Evolutionary conservation across 2,113 vertebrate genomes (phyloP).

Genomic region (Mugil cephalus): DNA sequence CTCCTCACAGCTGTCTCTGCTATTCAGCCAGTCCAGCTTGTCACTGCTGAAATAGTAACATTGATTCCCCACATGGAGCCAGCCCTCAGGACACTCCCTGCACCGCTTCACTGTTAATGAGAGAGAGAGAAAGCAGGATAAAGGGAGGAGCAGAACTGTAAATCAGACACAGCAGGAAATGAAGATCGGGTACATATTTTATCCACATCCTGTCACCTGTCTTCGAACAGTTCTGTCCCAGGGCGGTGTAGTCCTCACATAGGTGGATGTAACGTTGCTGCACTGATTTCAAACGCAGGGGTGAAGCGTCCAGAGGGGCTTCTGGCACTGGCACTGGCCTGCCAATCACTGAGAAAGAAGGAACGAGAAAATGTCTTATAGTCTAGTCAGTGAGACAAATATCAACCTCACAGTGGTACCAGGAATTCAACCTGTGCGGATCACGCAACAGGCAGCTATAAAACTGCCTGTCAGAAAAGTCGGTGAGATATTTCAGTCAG

Average conservation of each 20-base stretch:
- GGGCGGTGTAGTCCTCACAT: conserved; percentile 59
- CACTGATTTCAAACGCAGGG: conserved; percentile 38
- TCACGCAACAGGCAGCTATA: background rate
- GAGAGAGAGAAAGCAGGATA: conserved; percentile 15
- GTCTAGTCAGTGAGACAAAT: too few species aligned
- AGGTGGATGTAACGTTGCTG: conserved; percentile 49
- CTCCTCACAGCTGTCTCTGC: conserved; percentile 64
- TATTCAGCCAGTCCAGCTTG: conserved; percentile 69
- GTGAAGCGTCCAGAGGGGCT: conserved; percentile 4
- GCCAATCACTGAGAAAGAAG: conserved; percentile 12
- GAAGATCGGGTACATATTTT: conserved; percentile 10
- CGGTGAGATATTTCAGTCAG: too few species aligned
- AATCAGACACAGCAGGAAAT: conserved; percentile 39
- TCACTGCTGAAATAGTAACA: conserved; percentile 74
- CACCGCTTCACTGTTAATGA: conserved; percentile 50
- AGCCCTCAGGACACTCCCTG: conserved; percentile 65
- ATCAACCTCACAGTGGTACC: too few species aligned
- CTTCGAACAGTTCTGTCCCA: conserved; percentile 61
- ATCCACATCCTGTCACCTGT: conserved; percentile 40
- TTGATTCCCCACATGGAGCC: conserved; percentile 49
- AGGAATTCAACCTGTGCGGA: background rate
- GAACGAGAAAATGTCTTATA: too few species aligned
- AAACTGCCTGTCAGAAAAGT: too few species aligned
- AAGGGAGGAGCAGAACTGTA: conserved; percentile 13
- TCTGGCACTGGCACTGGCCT: background rate